These are phyloP conservation scores for Eriosoma lanigerum DNA, from an alignment of 1,140 invertebrate species.

Conservation along the genomic window DNA sequence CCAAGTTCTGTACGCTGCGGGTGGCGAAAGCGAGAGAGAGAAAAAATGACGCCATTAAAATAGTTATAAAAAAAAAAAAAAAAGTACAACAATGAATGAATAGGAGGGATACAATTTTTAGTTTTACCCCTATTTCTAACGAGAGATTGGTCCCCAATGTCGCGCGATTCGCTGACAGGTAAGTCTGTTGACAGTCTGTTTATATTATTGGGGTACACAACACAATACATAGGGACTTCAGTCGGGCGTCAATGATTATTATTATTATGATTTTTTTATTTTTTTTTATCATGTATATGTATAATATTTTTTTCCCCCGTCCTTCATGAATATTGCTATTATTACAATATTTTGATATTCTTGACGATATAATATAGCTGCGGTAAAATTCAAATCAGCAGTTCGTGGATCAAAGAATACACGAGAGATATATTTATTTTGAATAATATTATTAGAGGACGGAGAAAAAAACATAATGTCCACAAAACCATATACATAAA, in stretches of 20 bases:
- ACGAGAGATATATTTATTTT: no score
- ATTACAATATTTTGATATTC: neutral
- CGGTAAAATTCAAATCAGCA: neutral
- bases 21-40: neutral
- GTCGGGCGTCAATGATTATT: neutral
- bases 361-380: neutral
- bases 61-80: constrained; percentile 27
- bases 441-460: no score
- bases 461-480: no score
- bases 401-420: no score
- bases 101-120: constrained; percentile 40
- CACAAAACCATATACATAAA: no score
- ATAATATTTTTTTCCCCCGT: no score
- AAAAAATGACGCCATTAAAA: constrained; percentile 45
- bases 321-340: neutral
- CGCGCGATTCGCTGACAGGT: constrained; percentile 38
- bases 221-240: constrained; percentile 12
- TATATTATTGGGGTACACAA: neutral
- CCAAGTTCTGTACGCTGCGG: constrained; percentile 44
- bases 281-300: no score
- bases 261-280: neutral
- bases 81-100: constrained; percentile 40
- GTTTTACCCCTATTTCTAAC: constrained; percentile 11
- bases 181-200: constrained; percentile 20
- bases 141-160: constrained; percentile 23